These are phyloP conservation scores for Oreotragus oreotragus DNA, from an alignment of 2,113 vertebrate genomes.

Conservation along the genomic window DNA sequence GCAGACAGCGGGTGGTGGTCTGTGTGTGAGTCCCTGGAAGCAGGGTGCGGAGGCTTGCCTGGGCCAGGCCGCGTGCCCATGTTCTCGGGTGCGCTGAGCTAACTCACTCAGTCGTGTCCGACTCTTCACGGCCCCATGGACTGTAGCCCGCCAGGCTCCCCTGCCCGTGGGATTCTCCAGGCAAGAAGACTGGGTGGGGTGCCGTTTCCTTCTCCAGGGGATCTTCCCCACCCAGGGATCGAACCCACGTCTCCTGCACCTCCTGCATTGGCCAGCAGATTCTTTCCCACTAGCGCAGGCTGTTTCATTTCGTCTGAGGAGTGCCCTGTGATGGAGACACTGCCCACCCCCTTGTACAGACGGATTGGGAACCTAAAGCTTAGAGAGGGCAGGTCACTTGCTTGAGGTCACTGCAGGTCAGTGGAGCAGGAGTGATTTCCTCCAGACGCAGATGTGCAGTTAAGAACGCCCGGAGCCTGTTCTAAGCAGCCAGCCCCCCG, in stretches of 20 bases:
- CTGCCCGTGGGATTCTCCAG: not conserved
- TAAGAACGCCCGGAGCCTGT: not conserved
- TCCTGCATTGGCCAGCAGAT: not conserved
- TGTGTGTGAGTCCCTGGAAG: not conserved
- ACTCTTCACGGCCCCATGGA: rapidly evolving
- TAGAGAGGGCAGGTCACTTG: not conserved
- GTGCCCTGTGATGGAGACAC: not conserved
- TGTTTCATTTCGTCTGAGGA: not conserved
- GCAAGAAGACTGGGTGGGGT: not conserved
- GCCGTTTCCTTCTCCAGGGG: not conserved
- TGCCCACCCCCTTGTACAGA: not conserved
- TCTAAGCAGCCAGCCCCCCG: not conserved
- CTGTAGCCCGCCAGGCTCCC: not conserved
- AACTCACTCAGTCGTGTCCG: rapidly evolving
- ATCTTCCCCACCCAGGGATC: not conserved
- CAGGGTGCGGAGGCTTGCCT: not conserved
- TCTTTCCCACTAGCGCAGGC: rapidly evolving
- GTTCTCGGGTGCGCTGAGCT: not conserved
- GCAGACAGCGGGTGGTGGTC: not conserved
- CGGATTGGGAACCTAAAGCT: no score
- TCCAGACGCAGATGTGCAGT: not conserved
- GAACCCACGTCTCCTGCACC: not conserved
- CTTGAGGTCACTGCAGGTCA: not conserved
- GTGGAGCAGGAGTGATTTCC: not conserved
- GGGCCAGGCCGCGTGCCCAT: rapidly evolving